Evolutionary conservation across 2,888 invertebrate genomes (phyloP).

Genomic region (Lysandra coridon): DNA sequence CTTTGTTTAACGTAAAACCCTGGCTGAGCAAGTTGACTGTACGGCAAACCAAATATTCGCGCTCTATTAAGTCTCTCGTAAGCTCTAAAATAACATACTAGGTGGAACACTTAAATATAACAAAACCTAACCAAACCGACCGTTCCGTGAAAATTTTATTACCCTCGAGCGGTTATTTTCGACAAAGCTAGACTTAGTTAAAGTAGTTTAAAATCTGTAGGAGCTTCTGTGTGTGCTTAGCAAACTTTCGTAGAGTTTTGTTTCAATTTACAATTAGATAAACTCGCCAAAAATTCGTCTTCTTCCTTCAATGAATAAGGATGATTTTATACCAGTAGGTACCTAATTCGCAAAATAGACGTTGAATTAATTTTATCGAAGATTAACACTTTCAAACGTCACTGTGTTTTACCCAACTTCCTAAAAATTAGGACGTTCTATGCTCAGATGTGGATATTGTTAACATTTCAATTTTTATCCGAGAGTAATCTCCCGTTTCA

Average conservation of each 20-base stretch:
- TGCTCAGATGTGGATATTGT: neutral
- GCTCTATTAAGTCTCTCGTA: conserved; percentile 11
- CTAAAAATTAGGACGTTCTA: neutral
- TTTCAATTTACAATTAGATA: neutral
- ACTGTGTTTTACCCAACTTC: neutral
- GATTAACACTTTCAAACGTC: no score
- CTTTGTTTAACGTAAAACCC: neutral
- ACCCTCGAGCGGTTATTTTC: conserved; percentile 9
- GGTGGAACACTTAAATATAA: conserved; percentile 12
- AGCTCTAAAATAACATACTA: conserved; percentile 10
- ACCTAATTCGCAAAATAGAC: neutral
- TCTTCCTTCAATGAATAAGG: neutral
- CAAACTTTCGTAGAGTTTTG: neutral
- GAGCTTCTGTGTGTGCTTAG: neutral
- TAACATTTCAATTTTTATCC: no score
- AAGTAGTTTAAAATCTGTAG: conserved; percentile 20
- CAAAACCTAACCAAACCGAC: neutral
- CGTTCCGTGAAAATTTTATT: conserved; percentile 20
- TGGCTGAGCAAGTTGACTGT: neutral
- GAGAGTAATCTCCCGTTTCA: neutral
- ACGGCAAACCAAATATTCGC: neutral
- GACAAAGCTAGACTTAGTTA: conserved; percentile 14
- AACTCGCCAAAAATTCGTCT: neutral
- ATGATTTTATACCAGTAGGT: neutral
- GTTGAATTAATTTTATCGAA: neutral